phyloP scores from a whole-genome alignment of 2,113 vertebrate genomes.

The Phyllostomus hastatus region DNA sequence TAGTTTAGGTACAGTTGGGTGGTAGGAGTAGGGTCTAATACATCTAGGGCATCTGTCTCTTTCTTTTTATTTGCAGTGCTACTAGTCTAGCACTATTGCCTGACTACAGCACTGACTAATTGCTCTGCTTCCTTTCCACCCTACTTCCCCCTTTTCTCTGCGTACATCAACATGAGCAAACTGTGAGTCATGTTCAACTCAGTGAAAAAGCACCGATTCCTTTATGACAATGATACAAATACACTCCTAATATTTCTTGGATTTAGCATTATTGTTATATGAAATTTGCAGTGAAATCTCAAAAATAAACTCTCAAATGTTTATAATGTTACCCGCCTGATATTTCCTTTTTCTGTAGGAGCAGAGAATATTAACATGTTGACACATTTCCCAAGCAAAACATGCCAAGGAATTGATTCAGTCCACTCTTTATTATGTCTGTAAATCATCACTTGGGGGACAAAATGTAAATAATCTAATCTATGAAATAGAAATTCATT shows the following conservation, averaged over 20 bases:
- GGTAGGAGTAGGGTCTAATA: neutral
- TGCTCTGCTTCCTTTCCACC: neutral
- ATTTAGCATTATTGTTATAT: neutral
- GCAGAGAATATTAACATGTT: neutral
- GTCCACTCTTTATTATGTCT: neutral
- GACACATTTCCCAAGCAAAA: neutral
- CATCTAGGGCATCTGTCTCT: neutral
- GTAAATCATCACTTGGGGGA: neutral
- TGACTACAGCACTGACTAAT: neutral
- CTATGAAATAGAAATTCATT: neutral
- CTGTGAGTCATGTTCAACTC: neutral
- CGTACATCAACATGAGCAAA: neutral
- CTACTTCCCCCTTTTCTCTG: accelerated
- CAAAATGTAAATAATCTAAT: neutral
- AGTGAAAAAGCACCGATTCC: neutral
- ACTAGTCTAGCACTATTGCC: neutral
- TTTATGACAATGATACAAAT: neutral
- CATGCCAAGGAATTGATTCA: neutral
- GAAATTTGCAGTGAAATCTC: slow-evolving; percentile 21
- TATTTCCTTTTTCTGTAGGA: neutral
- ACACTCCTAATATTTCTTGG: neutral
- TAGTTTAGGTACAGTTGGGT: neutral
- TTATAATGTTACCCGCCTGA: neutral
- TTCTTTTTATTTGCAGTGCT: neutral
- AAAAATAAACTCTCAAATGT: neutral